phyloP scores from a whole-genome alignment of 2,888 invertebrate species.

The Conchocele bisecta region DNA sequence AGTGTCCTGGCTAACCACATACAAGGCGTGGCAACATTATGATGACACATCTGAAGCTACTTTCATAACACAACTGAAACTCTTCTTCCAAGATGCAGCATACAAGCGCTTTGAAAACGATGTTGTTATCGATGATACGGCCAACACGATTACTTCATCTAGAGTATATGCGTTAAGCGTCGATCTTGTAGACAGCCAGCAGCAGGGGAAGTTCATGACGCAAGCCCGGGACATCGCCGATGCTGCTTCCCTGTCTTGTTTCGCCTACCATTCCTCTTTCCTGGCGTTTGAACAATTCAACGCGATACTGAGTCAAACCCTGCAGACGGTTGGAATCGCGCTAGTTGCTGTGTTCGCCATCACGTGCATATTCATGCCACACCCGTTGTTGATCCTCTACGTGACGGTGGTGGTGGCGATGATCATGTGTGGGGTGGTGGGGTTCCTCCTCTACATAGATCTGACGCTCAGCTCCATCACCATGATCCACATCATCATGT shows the following conservation, averaged over 20 bases:
- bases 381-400: conserved; percentile 41
- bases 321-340: conserved; percentile 72
- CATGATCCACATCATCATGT: conserved; percentile 75
- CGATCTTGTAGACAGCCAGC: conserved; percentile 90
- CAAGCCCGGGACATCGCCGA: conserved; percentile 62
- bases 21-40: not conserved
- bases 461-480: conserved; percentile 72
- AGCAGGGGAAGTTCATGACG: conserved; percentile 69
- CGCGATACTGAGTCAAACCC: conserved; percentile 69
- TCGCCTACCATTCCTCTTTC: conserved; percentile 65
- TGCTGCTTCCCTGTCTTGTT: conserved; percentile 54
- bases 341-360: conserved; percentile 69
- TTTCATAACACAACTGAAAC: not conserved
- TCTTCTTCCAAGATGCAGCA: not conserved
- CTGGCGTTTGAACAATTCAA: conserved; percentile 74
- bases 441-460: conserved; percentile 62
- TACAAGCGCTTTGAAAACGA: conserved; percentile 55
- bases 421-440: conserved; percentile 73
- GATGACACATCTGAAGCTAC: not conserved
- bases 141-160: conserved; percentile 86
- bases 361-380: conserved; percentile 72
- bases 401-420: conserved; percentile 67
- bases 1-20: not conserved
- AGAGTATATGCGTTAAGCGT: conserved; percentile 94
- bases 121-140: conserved; percentile 44